A percentile compares a stretch with the other conserved stretches of the same genome.
Evolutionary conservation across 2,888 invertebrate genomes (phyloP).

Genomic region (Brachypalpus laphriformis): DNA sequence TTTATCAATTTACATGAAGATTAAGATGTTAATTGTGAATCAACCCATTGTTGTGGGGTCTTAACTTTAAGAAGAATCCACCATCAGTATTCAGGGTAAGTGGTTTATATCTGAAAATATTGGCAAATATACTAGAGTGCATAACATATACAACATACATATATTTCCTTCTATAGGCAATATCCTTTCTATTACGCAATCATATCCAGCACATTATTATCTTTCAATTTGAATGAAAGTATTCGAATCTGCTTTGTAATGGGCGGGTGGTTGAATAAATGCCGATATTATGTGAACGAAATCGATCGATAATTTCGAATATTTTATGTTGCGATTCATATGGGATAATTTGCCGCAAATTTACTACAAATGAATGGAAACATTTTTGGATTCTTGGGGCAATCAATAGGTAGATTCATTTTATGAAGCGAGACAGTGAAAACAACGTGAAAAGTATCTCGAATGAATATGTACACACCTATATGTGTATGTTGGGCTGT

Average conservation of each 20-base stretch:
- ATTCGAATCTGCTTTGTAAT: not conserved
- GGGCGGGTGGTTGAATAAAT: not conserved
- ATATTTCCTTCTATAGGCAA: not conserved
- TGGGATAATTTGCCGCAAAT: not conserved
- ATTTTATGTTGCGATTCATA: not conserved
- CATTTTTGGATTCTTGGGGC: too few species aligned
- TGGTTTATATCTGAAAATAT: not conserved
- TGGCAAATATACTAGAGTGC: not conserved
- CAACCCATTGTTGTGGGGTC: not conserved
- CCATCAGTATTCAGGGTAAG: not conserved
- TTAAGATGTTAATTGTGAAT: not conserved
- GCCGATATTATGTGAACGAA: not conserved
- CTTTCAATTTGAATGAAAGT: constrained; percentile 1
- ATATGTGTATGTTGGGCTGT: too few species aligned
- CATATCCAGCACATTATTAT: not conserved
- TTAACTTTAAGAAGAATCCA: not conserved
- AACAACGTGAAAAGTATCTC: too few species aligned
- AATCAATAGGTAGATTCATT: not conserved
- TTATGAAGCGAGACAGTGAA: not conserved
- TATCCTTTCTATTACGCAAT: not conserved
- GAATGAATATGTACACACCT: too few species aligned
- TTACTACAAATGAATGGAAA: not conserved
- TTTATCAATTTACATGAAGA: constrained; percentile 12
- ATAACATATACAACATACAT: not conserved
- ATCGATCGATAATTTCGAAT: not conserved